Evolutionary conservation across 2,797 vertebrate genomes (phyloP).

Genomic region (Lacerta viridis): DNA sequence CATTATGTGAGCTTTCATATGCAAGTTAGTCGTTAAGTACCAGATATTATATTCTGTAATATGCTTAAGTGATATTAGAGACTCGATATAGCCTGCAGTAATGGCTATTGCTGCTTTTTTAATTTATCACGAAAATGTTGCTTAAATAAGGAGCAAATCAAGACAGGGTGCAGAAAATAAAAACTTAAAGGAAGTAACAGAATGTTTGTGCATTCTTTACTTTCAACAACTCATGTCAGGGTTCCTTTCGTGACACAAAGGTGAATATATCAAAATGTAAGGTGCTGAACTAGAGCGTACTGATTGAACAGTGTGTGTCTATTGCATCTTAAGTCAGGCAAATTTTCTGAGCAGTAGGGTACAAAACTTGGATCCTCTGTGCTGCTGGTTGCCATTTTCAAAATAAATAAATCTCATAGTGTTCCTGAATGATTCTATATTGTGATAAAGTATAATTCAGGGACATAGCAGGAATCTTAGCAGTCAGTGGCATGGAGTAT

Average conservation of each 20-base stretch:
- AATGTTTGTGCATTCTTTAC: slow-evolving; percentile 69
- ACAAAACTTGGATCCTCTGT: too few relatives aligned
- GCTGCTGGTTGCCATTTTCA: too few relatives aligned
- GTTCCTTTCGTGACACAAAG: slow-evolving; percentile 56
- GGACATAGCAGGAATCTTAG: not conserved
- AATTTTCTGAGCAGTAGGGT: too few relatives aligned
- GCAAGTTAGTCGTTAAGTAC: slow-evolving; percentile 94
- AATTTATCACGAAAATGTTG: slow-evolving; percentile 87
- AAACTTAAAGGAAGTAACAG: slow-evolving; percentile 78
- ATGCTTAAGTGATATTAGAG: slow-evolving; percentile 91
- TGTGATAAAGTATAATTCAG: not conserved
- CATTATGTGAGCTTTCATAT: slow-evolving; percentile 94
- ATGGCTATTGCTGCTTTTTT: slow-evolving; percentile 94
- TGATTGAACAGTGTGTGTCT: slow-evolving; percentile 38
- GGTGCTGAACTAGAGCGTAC: slow-evolving; percentile 24
- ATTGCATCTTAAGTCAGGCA: slow-evolving; percentile 19
- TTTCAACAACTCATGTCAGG: slow-evolving; percentile 52
- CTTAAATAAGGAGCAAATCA: slow-evolving; percentile 87
- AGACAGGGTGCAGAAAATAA: slow-evolving; percentile 80
- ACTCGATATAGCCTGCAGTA: slow-evolving; percentile 87
- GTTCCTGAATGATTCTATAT: too few relatives aligned
- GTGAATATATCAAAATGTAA: slow-evolving; percentile 32
- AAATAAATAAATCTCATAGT: too few relatives aligned
- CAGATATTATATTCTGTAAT: slow-evolving; percentile 96
- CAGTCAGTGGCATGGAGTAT: too few relatives aligned